These are phyloP conservation scores for Brachyptera putata DNA, from an alignment of 2,888 invertebrate species.

Conservation along the genomic window DNA sequence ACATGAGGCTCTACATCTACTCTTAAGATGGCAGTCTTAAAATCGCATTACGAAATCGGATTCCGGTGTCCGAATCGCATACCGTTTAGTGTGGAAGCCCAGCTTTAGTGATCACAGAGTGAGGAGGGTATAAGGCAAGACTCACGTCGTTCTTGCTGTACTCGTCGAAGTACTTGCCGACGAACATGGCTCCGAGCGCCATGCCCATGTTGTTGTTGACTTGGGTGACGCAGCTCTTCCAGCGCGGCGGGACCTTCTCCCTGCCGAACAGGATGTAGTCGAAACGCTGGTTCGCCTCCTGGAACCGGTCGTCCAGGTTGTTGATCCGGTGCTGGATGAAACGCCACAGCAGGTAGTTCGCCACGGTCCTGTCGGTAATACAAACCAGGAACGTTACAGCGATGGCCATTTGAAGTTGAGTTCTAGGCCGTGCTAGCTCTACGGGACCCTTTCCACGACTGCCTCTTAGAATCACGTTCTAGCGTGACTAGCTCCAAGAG, in stretches of 20 bases:
- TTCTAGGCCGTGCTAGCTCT: too few relatives aligned
- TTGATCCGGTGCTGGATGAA: slow-evolving; percentile 79
- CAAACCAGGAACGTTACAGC: slow-evolving; percentile 25
- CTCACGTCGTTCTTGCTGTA: slow-evolving; percentile 83
- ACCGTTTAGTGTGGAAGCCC: too few relatives aligned
- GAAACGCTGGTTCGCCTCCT: slow-evolving; percentile 79
- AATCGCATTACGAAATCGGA: too few relatives aligned
- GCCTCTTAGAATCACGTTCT: too few relatives aligned
- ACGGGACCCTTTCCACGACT: too few relatives aligned
- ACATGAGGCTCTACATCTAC: too few relatives aligned
- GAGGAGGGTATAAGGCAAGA: too few relatives aligned
- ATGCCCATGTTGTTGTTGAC: slow-evolving; percentile 75
- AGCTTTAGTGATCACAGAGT: too few relatives aligned
- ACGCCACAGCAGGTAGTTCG: slow-evolving; percentile 81
- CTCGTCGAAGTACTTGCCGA: slow-evolving; percentile 81
- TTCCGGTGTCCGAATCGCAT: too few relatives aligned
- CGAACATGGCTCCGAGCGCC: slow-evolving; percentile 90
- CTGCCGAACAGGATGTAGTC: slow-evolving; percentile 71
- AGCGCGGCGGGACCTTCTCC: slow-evolving; percentile 75
- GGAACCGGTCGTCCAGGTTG: slow-evolving; percentile 81
- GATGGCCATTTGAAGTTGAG: too few relatives aligned
- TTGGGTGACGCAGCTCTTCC: slow-evolving; percentile 88
- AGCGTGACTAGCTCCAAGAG: too few relatives aligned
- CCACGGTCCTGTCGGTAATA: slow-evolving; percentile 58
- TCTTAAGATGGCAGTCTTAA: too few relatives aligned